Evolutionary conservation across 2,797 vertebrate species (phyloP).

Genomic region (Naso thynnoides): DNA sequence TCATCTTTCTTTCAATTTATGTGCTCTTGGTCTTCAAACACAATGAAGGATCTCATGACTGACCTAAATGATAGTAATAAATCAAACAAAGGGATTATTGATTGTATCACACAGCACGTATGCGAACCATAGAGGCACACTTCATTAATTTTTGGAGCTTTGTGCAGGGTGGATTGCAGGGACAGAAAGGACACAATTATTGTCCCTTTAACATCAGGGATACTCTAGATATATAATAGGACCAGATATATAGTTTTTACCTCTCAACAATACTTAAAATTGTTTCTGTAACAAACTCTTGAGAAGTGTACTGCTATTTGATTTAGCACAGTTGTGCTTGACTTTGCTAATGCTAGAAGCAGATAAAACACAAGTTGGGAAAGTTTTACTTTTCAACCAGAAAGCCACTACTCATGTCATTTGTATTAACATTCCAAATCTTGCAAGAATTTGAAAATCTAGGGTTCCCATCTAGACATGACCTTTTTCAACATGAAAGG

Average conservation of each 20-base stretch:
- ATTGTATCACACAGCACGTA: slow-evolving; percentile 9
- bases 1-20: background rate
- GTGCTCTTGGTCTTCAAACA: slow-evolving; percentile 13
- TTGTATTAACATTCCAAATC: too few relatives aligned
- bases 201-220: slow-evolving; percentile 1
- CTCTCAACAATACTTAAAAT: slow-evolving; percentile 7
- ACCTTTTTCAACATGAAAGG: too few relatives aligned
- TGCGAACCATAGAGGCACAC: slow-evolving; percentile 22
- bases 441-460: too few relatives aligned
- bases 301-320: background rate
- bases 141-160: slow-evolving; percentile 48
- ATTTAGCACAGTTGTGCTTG: too few relatives aligned
- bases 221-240: slow-evolving; percentile 22
- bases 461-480: too few relatives aligned
- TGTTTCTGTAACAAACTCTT: background rate
- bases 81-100: slow-evolving; percentile 27
- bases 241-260: slow-evolving; percentile 2
- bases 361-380: too few relatives aligned
- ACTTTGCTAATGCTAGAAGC: too few relatives aligned
- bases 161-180: slow-evolving; percentile 55
- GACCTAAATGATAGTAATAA: slow-evolving; percentile 12
- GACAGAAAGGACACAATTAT: slow-evolving; percentile 11
- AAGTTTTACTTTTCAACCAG: too few relatives aligned
- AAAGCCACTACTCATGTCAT: too few relatives aligned
- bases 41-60: slow-evolving; percentile 3